Conservation (phyloP, 2,888 invertebrate genomes). For the Neoaliturus tenellus region DNA sequence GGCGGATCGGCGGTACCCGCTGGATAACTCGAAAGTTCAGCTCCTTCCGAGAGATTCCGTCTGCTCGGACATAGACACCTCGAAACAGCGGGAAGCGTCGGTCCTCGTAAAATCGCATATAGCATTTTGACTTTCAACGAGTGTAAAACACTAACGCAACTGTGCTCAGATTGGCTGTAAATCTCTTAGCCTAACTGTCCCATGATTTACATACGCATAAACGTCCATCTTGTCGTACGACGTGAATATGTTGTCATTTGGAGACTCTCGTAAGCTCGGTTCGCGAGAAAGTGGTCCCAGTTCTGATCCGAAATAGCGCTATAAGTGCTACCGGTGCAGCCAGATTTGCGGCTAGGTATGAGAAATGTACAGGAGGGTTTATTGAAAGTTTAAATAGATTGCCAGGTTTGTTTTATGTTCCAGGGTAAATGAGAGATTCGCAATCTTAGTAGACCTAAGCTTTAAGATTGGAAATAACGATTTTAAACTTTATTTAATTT, state of each 20-base stretch:
- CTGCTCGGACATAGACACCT: background rate
- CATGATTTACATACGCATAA: conserved; percentile 25
- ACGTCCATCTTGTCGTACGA: conserved; percentile 17
- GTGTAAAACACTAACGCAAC: conserved; percentile 26
- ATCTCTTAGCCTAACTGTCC: conserved; percentile 2
- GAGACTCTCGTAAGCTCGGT: background rate
- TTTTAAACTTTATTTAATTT: too few species aligned
- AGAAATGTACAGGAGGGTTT: too few species aligned
- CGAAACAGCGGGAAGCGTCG: background rate
- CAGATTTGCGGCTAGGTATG: too few species aligned
- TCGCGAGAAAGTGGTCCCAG: background rate
- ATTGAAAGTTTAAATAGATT: too few species aligned
- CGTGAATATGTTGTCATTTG: conserved; percentile 30
- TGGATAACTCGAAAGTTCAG: background rate
- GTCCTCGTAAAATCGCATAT: conserved; percentile 8
- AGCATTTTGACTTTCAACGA: conserved; percentile 11
- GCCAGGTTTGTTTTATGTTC: too few species aligned
- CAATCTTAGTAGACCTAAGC: too few species aligned
- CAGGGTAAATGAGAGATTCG: too few species aligned
- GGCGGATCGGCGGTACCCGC: background rate
- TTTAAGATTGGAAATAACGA: too few species aligned
- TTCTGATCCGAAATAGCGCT: background rate
- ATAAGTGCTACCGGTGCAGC: background rate
- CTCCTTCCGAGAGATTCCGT: background rate
- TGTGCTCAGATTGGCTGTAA: conserved; percentile 30